Conservation (phyloP, 2,797 vertebrate species). For the Carapus acus region DNA sequence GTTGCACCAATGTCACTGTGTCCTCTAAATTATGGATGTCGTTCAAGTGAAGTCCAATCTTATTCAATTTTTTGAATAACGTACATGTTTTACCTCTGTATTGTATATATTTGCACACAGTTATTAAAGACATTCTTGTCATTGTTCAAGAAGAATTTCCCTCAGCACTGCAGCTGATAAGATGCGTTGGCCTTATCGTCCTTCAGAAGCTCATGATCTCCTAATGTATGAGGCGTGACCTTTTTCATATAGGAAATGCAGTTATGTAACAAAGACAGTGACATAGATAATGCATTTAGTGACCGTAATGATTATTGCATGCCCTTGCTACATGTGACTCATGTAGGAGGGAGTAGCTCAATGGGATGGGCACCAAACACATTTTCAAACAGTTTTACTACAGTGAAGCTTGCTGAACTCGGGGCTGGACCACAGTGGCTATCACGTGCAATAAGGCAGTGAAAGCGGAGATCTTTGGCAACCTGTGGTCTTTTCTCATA, state of each 20-base stretch:
- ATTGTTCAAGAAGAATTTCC: not conserved
- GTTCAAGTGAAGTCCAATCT: too few species aligned
- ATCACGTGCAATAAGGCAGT: not conserved
- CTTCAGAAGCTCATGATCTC: not conserved
- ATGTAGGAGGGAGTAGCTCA: not conserved
- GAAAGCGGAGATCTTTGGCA: not conserved
- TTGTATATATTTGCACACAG: not conserved
- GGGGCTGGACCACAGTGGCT: not conserved
- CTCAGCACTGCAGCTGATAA: not conserved
- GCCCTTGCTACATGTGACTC: not conserved
- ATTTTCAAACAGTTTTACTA: not conserved
- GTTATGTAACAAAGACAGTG: not conserved
- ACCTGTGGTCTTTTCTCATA: slow-evolving; percentile 28
- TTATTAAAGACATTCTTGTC: not conserved
- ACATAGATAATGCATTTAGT: not conserved
- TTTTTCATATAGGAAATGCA: not conserved
- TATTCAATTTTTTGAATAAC: too few species aligned
- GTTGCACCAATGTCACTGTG: not conserved
- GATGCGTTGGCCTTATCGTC: not conserved
- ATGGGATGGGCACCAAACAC: not conserved
- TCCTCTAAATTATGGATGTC: too few species aligned
- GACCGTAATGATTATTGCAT: not conserved
- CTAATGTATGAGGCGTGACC: not conserved
- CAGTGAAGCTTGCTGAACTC: not conserved
- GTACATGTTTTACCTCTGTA: too few species aligned